Evolutionary conservation across 2,797 vertebrate genomes (phyloP).

Genomic region (Enteromius anoplus): DNA sequence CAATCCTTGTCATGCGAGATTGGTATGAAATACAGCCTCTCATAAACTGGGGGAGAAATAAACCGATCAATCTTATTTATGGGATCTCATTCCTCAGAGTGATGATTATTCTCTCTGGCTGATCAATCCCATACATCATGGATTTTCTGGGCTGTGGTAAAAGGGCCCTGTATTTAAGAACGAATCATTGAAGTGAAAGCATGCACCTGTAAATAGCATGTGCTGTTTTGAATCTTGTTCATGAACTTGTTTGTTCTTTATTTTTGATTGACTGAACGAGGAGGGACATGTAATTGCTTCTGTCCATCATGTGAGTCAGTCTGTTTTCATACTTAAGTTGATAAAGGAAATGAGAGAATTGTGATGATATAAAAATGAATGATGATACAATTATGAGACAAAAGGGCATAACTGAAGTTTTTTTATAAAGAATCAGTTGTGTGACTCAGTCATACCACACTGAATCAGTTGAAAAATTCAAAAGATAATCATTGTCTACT

Average conservation of each 20-base stretch:
- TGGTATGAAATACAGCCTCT: conserved; percentile 28
- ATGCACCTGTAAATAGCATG: neutral
- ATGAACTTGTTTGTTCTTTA: neutral
- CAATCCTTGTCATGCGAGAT: conserved; percentile 31
- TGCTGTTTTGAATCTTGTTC: neutral
- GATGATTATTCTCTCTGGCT: neutral
- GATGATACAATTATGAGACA: neutral
- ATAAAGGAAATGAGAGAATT: neutral
- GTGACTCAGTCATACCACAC: neutral
- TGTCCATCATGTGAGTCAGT: neutral
- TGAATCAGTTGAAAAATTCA: neutral
- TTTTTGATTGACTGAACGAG: neutral
- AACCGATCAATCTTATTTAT: conserved; percentile 37
- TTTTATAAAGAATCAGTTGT: neutral
- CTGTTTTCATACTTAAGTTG: too few species aligned
- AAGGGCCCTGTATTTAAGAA: neutral
- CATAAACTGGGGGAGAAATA: conserved; percentile 15
- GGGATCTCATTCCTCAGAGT: neutral
- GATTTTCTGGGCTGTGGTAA: neutral
- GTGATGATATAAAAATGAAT: neutral
- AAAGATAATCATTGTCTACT: neutral
- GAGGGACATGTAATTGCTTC: neutral
- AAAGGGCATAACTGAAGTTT: neutral
- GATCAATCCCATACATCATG: conserved; percentile 17
- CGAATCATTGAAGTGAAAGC: neutral